Evolutionary conservation across 1,140 invertebrate genomes (phyloP), one percentile per base, ranked within the genome.

Genomic region (Cotesia chilonis): DNA sequence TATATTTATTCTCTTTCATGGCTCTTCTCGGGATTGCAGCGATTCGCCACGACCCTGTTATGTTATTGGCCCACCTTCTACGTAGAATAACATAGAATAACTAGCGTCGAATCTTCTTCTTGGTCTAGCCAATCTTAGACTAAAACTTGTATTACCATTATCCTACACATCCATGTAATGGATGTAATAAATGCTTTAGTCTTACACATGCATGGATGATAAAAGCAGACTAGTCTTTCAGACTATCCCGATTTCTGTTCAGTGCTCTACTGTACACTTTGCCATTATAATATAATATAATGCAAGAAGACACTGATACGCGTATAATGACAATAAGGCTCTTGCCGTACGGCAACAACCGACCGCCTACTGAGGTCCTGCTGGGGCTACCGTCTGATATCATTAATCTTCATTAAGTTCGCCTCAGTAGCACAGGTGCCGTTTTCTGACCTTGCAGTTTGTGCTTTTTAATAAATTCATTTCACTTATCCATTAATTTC

Each of bases 371-470:
- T 63, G 60, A 37, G 60, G 57, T 20, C 14, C 14, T 59, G 20
- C 20, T 20, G 57, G n/a, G 38, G 14, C 36, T 68, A 59, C 37
- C 5, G 38, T 14, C 37, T 59, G 36, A 41, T 68, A 59, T 68
- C 67, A 68, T 68, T 68, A 68, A 68, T 68, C 67, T 68, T 68
- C 51, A 68, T 68, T 60, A 68, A 68, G 55, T 55, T 65, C 14
- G 47, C 28, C 47, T 51, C 41, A 54, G 59, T 35, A 36, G 41
- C 35, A 37, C 7, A 63, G 60, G 35, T 63, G 60, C 37, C 9
- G 14, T 63, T 20, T 14, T 57, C 14, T 59, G 57, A 59, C 57
- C 57, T 59, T 9, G 41, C 41, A 47, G 41, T 47, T 59, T 20
- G 57, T 59, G 28, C 14, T 59, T 9, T 20, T 59, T 59, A 59